A percentile compares a stretch with the other conserved stretches of the same genome.
These are phyloP conservation scores for Odontomyia ornata DNA, from an alignment of 2,888 invertebrate species.

Conservation along the genomic window DNA sequence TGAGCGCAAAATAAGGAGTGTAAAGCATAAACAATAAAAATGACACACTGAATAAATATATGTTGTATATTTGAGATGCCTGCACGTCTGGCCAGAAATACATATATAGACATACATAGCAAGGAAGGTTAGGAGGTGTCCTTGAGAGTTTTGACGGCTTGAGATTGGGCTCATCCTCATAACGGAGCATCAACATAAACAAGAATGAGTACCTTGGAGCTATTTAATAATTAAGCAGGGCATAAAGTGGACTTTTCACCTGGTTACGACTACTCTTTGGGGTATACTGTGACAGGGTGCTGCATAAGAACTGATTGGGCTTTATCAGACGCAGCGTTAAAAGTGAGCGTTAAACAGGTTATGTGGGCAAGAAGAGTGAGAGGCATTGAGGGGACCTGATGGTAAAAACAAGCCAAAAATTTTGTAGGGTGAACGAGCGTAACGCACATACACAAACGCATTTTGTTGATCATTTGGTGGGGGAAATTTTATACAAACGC, in stretches of 20 bases:
- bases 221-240: constrained; percentile 31
- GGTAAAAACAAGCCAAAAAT: too few relatives aligned
- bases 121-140: background rate
- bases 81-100: background rate
- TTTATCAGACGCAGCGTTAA: too few relatives aligned
- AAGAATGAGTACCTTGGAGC: constrained; percentile 4
- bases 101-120: background rate
- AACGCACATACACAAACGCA: too few relatives aligned
- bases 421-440: too few relatives aligned
- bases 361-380: too few relatives aligned
- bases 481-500: too few relatives aligned
- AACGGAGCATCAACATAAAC: constrained; percentile 26
- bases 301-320: too few relatives aligned
- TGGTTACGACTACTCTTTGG: background rate
- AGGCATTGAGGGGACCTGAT: too few relatives aligned
- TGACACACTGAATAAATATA: constrained; percentile 33
- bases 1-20: background rate
- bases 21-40: constrained; percentile 41
- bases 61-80: background rate
- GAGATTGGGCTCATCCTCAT: background rate
- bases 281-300: too few relatives aligned
- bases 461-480: too few relatives aligned
- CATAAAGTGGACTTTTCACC: constrained; percentile 10
- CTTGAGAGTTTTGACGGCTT: background rate
- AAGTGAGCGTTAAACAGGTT: too few relatives aligned